Conservation (phyloP, 1,140 invertebrate species). For the Drosophila athabasca region DNA sequence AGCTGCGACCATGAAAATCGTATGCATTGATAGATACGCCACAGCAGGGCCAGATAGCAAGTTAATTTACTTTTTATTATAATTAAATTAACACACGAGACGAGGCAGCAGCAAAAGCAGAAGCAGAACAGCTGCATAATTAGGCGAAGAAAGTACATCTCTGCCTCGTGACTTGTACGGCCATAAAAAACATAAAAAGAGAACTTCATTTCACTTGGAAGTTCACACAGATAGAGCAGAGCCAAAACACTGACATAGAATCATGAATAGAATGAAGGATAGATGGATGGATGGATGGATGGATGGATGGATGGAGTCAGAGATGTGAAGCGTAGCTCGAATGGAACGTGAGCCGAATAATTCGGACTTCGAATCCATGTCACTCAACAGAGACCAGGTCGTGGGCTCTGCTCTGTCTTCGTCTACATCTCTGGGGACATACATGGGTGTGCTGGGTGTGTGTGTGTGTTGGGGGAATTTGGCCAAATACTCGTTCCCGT, state of each 20-base stretch:
- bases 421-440: neutral
- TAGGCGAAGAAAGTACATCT: conserved; percentile 71
- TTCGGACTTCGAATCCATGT: conserved; percentile 75
- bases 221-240: conserved; percentile 29
- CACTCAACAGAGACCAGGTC: conserved; percentile 41
- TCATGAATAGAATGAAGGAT: conserved; percentile 37
- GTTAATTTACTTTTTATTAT: conserved; percentile 79
- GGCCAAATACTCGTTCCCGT: conserved; percentile 44
- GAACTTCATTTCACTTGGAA: conserved; percentile 62
- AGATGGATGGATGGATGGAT: no score
- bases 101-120: conserved; percentile 28
- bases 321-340: conserved; percentile 25
- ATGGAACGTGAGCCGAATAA: conserved; percentile 72
- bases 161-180: conserved; percentile 58
- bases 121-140: conserved; percentile 73
- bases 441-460: conserved; percentile 14
- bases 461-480: conserved; percentile 59
- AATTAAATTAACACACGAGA: conserved; percentile 77
- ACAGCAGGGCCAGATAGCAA: conserved; percentile 24
- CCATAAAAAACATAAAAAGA: conserved; percentile 37
- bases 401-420: neutral
- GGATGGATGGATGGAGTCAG: neutral
- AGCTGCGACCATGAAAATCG: conserved; percentile 60
- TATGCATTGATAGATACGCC: conserved; percentile 65
- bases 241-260: conserved; percentile 59